Evolutionary conservation across 1,140 invertebrate genomes (phyloP).

Genomic region (Aleiodes sp.): DNA sequence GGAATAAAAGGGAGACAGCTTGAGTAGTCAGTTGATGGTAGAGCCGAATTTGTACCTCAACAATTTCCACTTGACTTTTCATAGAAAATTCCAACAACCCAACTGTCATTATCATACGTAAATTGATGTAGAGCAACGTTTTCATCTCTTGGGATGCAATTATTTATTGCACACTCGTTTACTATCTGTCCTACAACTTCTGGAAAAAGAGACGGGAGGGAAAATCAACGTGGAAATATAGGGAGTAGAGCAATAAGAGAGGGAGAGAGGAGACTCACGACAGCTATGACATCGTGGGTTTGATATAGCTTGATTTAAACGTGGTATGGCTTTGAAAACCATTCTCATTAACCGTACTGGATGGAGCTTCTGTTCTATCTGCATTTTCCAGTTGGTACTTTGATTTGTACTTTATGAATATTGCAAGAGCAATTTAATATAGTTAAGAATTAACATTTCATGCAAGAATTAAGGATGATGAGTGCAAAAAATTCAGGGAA

Average conservation of each 20-base stretch:
- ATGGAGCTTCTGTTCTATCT: conserved; percentile 57
- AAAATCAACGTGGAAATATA: conserved; percentile 18
- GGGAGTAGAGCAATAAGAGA: conserved; percentile 16
- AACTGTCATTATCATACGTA: conserved; percentile 38
- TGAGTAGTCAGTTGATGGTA: not conserved
- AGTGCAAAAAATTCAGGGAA: not conserved
- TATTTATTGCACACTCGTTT: conserved; percentile 32
- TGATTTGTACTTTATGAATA: conserved; percentile 46
- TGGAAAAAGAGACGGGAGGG: not conserved
- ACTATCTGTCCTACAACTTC: not conserved
- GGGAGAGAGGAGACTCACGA: not conserved
- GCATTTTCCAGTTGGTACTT: conserved; percentile 56
- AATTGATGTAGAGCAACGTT: conserved; percentile 34
- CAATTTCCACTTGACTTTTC: conserved; percentile 34
- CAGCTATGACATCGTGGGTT: conserved; percentile 1
- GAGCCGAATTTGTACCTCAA: conserved; percentile 18
- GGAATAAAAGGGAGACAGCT: not conserved
- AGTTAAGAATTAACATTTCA: not conserved
- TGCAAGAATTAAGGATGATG: not conserved
- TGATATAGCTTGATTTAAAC: not conserved
- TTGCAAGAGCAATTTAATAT: not conserved
- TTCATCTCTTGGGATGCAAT: conserved; percentile 28
- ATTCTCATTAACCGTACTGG: conserved; percentile 59
- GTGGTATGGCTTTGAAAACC: conserved; percentile 52
- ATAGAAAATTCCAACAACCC: conserved; percentile 33